Evolutionary conservation across 2,888 invertebrate genomes (phyloP).

Genomic region (Trissolcus brochymenae): DNA sequence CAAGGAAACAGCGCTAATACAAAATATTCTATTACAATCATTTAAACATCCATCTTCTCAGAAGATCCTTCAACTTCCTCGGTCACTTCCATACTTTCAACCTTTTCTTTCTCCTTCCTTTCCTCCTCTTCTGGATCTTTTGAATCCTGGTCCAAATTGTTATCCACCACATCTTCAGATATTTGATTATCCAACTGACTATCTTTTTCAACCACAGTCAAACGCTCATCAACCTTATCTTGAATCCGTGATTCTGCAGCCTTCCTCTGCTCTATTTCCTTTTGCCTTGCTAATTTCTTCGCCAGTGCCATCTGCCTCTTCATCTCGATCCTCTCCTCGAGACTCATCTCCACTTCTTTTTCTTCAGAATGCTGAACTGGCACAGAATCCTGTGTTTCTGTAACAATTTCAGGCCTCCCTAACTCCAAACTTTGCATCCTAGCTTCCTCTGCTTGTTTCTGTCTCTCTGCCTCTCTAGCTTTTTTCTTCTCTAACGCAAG

Average conservation of each 20-base stretch:
- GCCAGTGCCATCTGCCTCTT: slow-evolving; percentile 83
- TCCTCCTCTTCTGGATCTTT: too few species aligned
- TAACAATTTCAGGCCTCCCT: not conserved
- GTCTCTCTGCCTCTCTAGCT: slow-evolving; percentile 67
- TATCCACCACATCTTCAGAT: too few species aligned
- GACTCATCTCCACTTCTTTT: slow-evolving; percentile 61
- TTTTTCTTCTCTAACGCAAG: slow-evolving; percentile 81
- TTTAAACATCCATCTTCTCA: slow-evolving; percentile 28
- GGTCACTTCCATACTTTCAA: slow-evolving; percentile 14
- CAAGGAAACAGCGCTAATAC: slow-evolving; percentile 15
- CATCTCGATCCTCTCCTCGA: slow-evolving; percentile 82
- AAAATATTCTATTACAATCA: slow-evolving; percentile 5
- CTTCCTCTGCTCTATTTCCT: slow-evolving; percentile 16
- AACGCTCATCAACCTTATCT: not conserved
- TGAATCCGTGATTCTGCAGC: not conserved
- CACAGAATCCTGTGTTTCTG: not conserved
- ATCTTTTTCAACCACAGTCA: too few species aligned
- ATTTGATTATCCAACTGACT: too few species aligned
- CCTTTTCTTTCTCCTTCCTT: not conserved
- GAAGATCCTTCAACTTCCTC: slow-evolving; percentile 11
- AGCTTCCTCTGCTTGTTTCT: not conserved
- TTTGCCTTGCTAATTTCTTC: slow-evolving; percentile 78
- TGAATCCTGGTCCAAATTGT: too few species aligned
- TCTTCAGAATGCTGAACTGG: not conserved
- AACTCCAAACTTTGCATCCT: not conserved